Conservation (phyloP, 1,140 invertebrate species). For the Brachionus sp. region DNA sequence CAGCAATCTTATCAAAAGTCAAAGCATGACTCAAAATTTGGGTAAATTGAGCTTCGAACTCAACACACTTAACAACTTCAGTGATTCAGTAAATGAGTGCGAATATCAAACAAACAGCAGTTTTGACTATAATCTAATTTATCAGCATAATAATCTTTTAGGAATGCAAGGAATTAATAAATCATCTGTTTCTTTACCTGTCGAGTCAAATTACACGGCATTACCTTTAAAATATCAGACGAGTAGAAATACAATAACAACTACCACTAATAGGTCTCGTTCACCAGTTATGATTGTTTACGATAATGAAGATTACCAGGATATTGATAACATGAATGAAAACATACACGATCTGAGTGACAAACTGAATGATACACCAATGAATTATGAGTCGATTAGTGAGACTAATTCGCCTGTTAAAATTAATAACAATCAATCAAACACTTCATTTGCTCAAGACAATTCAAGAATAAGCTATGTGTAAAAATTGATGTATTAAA, state of each 20-base stretch:
- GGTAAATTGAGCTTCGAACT: not conserved
- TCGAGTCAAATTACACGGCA: not conserved
- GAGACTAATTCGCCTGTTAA: not conserved
- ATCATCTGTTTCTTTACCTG: not conserved
- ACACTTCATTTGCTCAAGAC: not conserved
- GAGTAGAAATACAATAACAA: not conserved
- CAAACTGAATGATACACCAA: slow-evolving; percentile 4
- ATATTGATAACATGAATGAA: not conserved
- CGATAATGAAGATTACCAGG: slow-evolving; percentile 29
- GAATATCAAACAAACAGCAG: not conserved
- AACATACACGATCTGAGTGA: not conserved
- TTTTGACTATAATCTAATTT: slow-evolving; percentile 14
- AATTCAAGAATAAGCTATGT: slow-evolving; percentile 40
- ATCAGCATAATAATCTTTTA: not conserved
- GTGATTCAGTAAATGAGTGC: not conserved
- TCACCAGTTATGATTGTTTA: slow-evolving; percentile 39
- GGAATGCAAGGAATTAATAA: slow-evolving; percentile 29
- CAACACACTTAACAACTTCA: not conserved
- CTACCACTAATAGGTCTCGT: not conserved
- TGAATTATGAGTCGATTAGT: slow-evolving; percentile 24
- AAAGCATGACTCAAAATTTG: slow-evolving; percentile 38
- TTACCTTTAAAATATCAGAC: not conserved
- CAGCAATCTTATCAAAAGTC: slow-evolving; percentile 12
- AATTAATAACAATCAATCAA: not conserved
- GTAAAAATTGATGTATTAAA: not conserved